Evolutionary conservation across 2,888 invertebrate species (phyloP), one percentile per base, ranked within the genome.

Genomic region (Lasioglossum leucozonium): DNA sequence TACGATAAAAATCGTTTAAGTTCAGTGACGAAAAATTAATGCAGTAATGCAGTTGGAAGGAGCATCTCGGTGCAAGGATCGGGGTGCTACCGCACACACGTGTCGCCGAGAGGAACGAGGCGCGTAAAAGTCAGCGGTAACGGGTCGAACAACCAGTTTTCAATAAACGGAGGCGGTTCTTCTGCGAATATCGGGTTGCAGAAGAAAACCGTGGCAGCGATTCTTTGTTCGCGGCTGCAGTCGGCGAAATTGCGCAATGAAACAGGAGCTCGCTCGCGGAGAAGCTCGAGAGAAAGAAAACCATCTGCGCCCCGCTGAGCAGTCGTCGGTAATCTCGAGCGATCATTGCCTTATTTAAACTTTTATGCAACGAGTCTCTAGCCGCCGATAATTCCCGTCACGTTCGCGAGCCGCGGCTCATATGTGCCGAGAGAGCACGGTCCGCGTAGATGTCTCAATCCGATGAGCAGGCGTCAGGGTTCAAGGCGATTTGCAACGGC

Each of bases 341-440:
- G 90, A 90, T 90, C 90, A 84, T 87, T 88, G 86, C 90, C 90
- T 90, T 89, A 81, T 90, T 88, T 87, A 86, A 90, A 85, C 83
- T 81, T 90, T 90, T 86, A 87, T 90, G 85, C 81, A 81, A 65
- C 89, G 62, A 74, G 85, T 85, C 82, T 79, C 80, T 82, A 86
- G 83, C 75, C 44, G 65, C 90, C 88, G 72, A 91, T 90, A 88
- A 90, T 90, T 91, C 90, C 87, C 73, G 82, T 90, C 90, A 90
- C 90, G 91, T 90, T 77, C 82, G 6, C 74, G 55, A 11, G 71
- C 26, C 11, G 22, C 51, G 18, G 51, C 84, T 84, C 86, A 81
- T 88, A 89, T 90, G 88, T 90, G 90, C 84, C 85, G n/a, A 80
- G 86, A 76, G 77, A 81, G 58, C 69, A 74, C 85, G 51, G 72